These are phyloP conservation scores for Lepidocolaptes lacrymiger DNA, from an alignment of 2,797 vertebrate genomes.

Conservation along the genomic window DNA sequence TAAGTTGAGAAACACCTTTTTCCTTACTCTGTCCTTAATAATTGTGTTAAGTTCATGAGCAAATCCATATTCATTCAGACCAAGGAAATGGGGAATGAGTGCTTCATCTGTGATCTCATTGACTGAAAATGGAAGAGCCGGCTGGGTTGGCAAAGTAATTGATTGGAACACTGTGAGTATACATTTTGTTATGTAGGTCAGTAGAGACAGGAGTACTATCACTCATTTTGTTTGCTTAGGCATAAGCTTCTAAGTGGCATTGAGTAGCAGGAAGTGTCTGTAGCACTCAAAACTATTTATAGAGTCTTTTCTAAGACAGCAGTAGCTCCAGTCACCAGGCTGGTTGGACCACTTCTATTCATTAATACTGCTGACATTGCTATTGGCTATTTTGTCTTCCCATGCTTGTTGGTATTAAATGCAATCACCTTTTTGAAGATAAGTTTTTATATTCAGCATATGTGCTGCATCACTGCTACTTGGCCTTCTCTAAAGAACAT, in stretches of 20 bases:
- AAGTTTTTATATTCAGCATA: neutral
- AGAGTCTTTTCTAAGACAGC: neutral
- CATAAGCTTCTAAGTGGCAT: neutral
- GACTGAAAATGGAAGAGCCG: slow-evolving; percentile 23
- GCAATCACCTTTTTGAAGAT: neutral
- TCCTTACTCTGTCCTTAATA: neutral
- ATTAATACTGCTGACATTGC: neutral
- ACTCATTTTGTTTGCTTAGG: slow-evolving; percentile 25
- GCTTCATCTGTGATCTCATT: slow-evolving; percentile 20
- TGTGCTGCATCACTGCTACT: neutral
- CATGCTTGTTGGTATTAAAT: neutral
- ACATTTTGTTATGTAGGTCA: slow-evolving; percentile 37
- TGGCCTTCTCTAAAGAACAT: neutral
- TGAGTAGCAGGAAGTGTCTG: neutral
- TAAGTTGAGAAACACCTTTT: neutral
- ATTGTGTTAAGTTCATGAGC: neutral
- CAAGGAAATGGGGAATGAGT: slow-evolving; percentile 3
- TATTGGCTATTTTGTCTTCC: neutral
- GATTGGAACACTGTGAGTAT: neutral
- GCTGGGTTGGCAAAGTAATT: slow-evolving; percentile 32
- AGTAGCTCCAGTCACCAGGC: neutral
- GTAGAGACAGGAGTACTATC: neutral
- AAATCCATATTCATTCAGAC: slow-evolving; percentile 53
- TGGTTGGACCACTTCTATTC: neutral
- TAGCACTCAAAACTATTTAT: neutral